A percentile compares a stretch with the other conserved stretches of the same genome.
Evolutionary conservation across 2,113 vertebrate species (phyloP).

Genomic region (Psittacara wagleri): DNA sequence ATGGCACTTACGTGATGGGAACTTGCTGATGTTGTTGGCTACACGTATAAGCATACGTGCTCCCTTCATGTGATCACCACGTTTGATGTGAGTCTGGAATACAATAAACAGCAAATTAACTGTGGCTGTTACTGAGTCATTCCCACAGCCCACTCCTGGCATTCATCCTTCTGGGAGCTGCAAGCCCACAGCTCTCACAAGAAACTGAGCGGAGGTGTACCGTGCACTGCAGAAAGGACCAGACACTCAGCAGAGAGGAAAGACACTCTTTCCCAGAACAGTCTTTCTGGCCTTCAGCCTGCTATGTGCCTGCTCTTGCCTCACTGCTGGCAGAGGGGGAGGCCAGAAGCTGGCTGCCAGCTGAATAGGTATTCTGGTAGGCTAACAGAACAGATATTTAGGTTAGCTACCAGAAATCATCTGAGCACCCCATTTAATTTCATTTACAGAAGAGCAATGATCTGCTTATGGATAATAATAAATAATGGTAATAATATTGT

Average conservation of each 20-base stretch:
- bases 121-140: neutral
- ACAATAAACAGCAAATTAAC: neutral
- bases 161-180: neutral
- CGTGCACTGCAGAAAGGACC: neutral
- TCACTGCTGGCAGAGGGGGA: neutral
- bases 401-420: neutral
- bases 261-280: neutral
- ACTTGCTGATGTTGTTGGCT: slow-evolving; percentile 98
- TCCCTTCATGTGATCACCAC: slow-evolving; percentile 91
- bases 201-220: neutral
- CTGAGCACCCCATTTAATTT: neutral
- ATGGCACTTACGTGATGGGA: slow-evolving; percentile 89
- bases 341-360: neutral
- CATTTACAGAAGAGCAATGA: neutral
- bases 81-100: slow-evolving; percentile 90
- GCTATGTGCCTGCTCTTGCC: neutral
- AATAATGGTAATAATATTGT: neutral
- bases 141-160: neutral
- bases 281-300: neutral
- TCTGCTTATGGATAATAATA: neutral
- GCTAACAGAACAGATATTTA: neutral
- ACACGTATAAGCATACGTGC: slow-evolving; percentile 96
- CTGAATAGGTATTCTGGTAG: neutral
- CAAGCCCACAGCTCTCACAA: fast-evolving
- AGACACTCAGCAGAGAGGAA: neutral